Percentiles rank a stretch among this genome's conserved stretches.
Conservation (phyloP, 2,888 invertebrate species). For the Lymantria dispar region DNA sequence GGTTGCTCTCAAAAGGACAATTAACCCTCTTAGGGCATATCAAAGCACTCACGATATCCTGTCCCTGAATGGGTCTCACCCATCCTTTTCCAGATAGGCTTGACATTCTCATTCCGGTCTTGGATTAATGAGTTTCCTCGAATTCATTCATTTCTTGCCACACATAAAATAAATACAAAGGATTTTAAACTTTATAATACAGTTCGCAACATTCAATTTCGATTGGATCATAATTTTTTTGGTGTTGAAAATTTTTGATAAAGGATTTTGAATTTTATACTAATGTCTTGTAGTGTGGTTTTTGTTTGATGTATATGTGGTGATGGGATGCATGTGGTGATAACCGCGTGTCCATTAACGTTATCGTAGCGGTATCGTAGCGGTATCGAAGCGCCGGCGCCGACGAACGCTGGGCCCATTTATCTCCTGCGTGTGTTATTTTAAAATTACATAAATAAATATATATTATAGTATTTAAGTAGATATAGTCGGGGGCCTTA, state of each 20-base stretch:
- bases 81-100: slow-evolving; percentile 57
- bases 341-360: slow-evolving; percentile 72
- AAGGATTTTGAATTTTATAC: slow-evolving; percentile 20
- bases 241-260: slow-evolving; percentile 1
- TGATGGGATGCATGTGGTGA: slow-evolving; percentile 14
- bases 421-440: not conserved
- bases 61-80: slow-evolving; percentile 49
- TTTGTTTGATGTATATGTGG: slow-evolving; percentile 31
- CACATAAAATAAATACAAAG: slow-evolving; percentile 5
- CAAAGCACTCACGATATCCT: slow-evolving; percentile 37
- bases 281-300: slow-evolving; percentile 4
- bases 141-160: slow-evolving; percentile 65
- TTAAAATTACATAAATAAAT: too few relatives aligned
- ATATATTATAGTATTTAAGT: too few relatives aligned
- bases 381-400: slow-evolving; percentile 77
- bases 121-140: slow-evolving; percentile 72
- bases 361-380: slow-evolving; percentile 70
- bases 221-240: not conserved
- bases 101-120: slow-evolving; percentile 69
- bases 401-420: slow-evolving; percentile 33
- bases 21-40: slow-evolving; percentile 25
- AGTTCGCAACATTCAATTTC: slow-evolving; percentile 20
- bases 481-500: too few relatives aligned
- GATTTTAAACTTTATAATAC: slow-evolving; percentile 48
- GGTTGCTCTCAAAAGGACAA: slow-evolving; percentile 2